Percentiles rank a stretch among this genome's conserved stretches.
These are phyloP conservation scores for Plagodis dolabraria DNA, from an alignment of 2,888 invertebrate genomes.

Conservation along the genomic window DNA sequence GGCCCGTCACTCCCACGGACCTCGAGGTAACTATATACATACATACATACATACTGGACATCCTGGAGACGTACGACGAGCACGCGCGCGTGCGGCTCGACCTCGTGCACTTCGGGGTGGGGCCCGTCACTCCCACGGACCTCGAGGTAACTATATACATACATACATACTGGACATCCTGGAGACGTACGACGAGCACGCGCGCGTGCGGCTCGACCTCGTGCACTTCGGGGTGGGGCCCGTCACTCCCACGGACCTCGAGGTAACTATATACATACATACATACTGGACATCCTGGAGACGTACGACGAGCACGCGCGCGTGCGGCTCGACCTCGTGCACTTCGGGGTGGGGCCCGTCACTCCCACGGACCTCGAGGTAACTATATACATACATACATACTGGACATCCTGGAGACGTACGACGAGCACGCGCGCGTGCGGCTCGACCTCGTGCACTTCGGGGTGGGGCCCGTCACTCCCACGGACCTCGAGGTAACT, in stretches of 20 bases:
- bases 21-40: conserved; percentile 86
- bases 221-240: conserved; percentile 96
- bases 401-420: conserved; percentile 94
- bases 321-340: conserved; percentile 93
- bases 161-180: conserved; percentile 95
- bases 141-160: conserved; percentile 86
- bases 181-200: conserved; percentile 91
- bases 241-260: conserved; percentile 92
- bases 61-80: conserved; percentile 93
- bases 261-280: conserved; percentile 79
- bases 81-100: conserved; percentile 90
- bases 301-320: conserved; percentile 90
- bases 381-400: too few species aligned
- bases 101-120: conserved; percentile 96
- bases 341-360: conserved; percentile 95
- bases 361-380: conserved; percentile 92
- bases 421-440: conserved; percentile 89
- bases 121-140: conserved; percentile 92
- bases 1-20: conserved; percentile 92
- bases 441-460: conserved; percentile 94
- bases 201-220: conserved; percentile 91
- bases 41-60: conserved; percentile 94
- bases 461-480: conserved; percentile 94
- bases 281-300: conserved; percentile 94
- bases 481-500: conserved; percentile 90